Conservation (phyloP, 2,797 vertebrate genomes). For the Melanogrammus aeglefinus region DNA sequence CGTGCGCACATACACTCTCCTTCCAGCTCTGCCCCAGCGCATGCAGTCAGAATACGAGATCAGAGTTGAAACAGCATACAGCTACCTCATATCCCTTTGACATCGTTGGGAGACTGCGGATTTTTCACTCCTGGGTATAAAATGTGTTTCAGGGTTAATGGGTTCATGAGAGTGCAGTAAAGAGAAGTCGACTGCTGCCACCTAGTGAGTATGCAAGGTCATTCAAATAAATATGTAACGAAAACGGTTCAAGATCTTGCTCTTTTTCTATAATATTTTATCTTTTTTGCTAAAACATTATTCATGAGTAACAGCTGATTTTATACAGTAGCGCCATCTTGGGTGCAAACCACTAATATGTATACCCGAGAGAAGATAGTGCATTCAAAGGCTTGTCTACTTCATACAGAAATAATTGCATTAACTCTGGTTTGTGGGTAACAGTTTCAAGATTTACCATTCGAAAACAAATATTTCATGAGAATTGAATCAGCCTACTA, state of each 20-base stretch:
- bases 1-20: constrained; percentile 20
- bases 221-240: background rate
- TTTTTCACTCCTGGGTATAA: constrained; percentile 33
- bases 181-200: constrained; percentile 45
- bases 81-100: constrained; percentile 42
- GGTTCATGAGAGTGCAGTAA: constrained; percentile 39
- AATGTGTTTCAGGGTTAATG: constrained; percentile 44
- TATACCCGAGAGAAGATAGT: no score
- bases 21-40: constrained; percentile 19
- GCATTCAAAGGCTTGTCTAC: no score
- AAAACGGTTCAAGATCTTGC: no score
- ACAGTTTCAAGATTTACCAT: background rate
- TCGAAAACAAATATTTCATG: no score
- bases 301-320: no score
- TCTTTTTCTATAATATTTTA: background rate
- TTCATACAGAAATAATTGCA: background rate
- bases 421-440: background rate
- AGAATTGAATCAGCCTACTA: no score
- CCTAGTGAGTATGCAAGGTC: constrained; percentile 43
- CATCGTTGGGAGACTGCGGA: constrained; percentile 39
- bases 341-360: no score
- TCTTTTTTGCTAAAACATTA: no score
- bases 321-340: no score
- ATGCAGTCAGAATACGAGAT: constrained; percentile 32
- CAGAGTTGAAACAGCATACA: constrained; percentile 44